Percentiles rank a stretch among this genome's conserved stretches.
These are phyloP conservation scores for Nasonovia ribisnigri DNA, from an alignment of 2,888 invertebrate species.

Conservation along the genomic window DNA sequence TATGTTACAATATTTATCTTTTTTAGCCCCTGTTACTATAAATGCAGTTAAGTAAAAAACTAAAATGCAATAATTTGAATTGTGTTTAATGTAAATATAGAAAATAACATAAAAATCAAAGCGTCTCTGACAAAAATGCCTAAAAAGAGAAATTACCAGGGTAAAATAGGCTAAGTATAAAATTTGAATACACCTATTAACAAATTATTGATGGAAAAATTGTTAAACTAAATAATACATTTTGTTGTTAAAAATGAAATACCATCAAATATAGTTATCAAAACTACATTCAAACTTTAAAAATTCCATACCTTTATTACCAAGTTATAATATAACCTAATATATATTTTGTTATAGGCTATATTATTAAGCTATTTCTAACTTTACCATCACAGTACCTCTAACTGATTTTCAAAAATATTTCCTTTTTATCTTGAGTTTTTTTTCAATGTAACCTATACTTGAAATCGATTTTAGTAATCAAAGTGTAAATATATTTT, in stretches of 20 bases:
- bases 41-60: not conserved
- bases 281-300: not conserved
- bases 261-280: not conserved
- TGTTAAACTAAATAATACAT: not conserved
- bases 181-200: not conserved
- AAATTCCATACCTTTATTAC: not conserved
- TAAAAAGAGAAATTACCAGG: not conserved
- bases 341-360: not conserved
- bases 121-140: not conserved
- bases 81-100: too few relatives aligned
- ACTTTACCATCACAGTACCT: not conserved
- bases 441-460: not conserved
- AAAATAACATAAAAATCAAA: not conserved
- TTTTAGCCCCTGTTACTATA: not conserved
- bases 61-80: not conserved
- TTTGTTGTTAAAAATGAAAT: not conserved
- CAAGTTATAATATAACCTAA: not conserved
- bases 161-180: not conserved
- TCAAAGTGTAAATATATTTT: not conserved
- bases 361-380: not conserved
- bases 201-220: not conserved
- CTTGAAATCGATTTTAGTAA: not conserved
- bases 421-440: not conserved
- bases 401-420: not conserved
- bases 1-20: not conserved